phyloP scores from a whole-genome alignment of 2,888 invertebrate species.

The Emesis furor region DNA sequence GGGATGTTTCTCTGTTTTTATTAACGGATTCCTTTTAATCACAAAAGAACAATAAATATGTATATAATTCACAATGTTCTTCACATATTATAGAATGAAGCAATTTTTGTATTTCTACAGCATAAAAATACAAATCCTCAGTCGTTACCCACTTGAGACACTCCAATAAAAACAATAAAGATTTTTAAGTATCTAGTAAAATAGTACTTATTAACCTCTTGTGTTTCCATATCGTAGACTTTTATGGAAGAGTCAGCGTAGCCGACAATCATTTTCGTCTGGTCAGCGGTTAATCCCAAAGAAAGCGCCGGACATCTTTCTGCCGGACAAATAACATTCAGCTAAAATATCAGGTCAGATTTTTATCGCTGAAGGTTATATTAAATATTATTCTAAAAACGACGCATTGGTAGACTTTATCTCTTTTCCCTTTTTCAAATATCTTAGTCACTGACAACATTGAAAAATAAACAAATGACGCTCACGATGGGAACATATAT shows the following conservation, averaged over 20 bases:
- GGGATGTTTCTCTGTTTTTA: too few relatives aligned
- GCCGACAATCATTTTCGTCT: constrained; percentile 83
- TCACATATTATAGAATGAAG: neutral
- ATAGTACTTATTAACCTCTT: constrained; percentile 80
- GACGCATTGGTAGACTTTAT: neutral
- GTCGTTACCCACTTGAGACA: neutral
- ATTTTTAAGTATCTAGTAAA: constrained; percentile 30
- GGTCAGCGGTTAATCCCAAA: constrained; percentile 83
- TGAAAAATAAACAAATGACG: neutral
- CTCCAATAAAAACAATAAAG: neutral
- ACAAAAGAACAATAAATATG: too few relatives aligned
- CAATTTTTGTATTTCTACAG: neutral
- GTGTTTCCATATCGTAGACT: constrained; percentile 87
- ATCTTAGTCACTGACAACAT: neutral
- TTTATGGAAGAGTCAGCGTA: constrained; percentile 86
- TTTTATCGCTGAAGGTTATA: neutral
- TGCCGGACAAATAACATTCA: constrained; percentile 63
- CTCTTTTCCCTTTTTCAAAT: neutral
- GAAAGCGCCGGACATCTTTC: constrained; percentile 84
- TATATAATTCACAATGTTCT: too few relatives aligned
- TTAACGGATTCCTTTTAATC: too few relatives aligned
- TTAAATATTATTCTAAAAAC: constrained; percentile 22
- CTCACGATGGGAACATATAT: too few relatives aligned
- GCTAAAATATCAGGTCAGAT: constrained; percentile 6
- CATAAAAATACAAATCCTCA: neutral